Base-by-base conservation (phyloP, 2,888 invertebrate genomes). In the Bombylius major region DNA sequence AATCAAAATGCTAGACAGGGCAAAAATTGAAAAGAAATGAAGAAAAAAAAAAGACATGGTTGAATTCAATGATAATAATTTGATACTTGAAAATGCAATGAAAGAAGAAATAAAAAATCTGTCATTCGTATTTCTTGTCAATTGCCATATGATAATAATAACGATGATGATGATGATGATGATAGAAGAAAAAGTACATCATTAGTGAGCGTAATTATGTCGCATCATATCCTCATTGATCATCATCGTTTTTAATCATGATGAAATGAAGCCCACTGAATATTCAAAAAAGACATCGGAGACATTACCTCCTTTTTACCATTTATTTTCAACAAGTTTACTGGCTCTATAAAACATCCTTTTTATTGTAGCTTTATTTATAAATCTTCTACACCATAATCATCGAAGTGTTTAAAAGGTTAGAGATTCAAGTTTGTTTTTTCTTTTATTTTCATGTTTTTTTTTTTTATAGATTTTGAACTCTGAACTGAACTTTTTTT, bases 171-270 rank as follows among this genome's bases (percentile, higher is more conserved):
- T 23, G 23, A 23, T 23, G 23, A 23, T 23, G 23, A 23, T 23
- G 23, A 23, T 23, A 39, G 51, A 55, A 55, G 44, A 55, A 57
- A 59, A 56, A 47, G 54, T 56, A 57, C 57, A 57, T 59, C 59
- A 59, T 59, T 59, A 59, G 55, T 51, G 44, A 56, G 49, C 57
- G 56, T 59, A 59, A 59, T 59, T 59, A 59, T 59, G 54, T 49
- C 42, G 51, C 56, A 57, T 59, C 59, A 51, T 54, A 59, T 57
- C 54, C 55, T 59, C 59, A 59, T 59, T 57, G 57, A 42, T 59
- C 50, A 54, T 57, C 56, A 57, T 59, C 59, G 54, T 52, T 59
- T 59, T 57, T 55, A 59, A 57, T 59, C 59, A 59, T 51, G 55
- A 44, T 56, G 55, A 55, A 59, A 48, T 51, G 54, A 42, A 42